These are phyloP conservation scores for Otolemur garnettii DNA, from an alignment of 2,113 vertebrate genomes.

Conservation along the genomic window DNA sequence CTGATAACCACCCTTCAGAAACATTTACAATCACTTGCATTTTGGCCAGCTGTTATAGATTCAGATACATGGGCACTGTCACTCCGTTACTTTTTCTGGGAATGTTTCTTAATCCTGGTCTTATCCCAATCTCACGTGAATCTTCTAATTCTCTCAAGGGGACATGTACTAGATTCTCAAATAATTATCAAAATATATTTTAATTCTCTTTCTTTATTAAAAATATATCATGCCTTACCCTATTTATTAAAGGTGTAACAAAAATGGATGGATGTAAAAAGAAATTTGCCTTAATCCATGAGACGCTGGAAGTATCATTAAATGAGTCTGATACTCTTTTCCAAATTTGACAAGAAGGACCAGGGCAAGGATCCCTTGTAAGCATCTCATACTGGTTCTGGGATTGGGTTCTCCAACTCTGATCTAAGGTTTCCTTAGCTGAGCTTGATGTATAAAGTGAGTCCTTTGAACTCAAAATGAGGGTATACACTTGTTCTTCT, in stretches of 20 bases:
- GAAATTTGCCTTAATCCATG: background rate
- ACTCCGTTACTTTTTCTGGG: background rate
- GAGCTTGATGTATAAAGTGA: background rate
- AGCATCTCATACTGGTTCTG: background rate
- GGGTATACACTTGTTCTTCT: background rate
- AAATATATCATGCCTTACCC: background rate
- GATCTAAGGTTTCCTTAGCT: background rate
- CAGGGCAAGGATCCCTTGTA: background rate
- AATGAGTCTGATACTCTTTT: background rate
- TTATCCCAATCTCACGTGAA: background rate
- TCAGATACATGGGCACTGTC: background rate
- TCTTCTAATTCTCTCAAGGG: background rate
- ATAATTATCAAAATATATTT: slow-evolving; percentile 41
- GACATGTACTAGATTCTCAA: background rate
- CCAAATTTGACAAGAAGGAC: background rate
- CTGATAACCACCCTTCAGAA: background rate
- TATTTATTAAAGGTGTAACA: background rate
- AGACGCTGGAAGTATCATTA: background rate
- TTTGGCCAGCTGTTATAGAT: background rate
- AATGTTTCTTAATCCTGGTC: background rate
- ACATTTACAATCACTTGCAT: background rate
- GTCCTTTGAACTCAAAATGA: background rate
- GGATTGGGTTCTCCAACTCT: background rate
- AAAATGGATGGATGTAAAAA: background rate
- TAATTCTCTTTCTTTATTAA: background rate